Conservation (phyloP, 2,797 vertebrate species). For the Sciurus carolinensis region DNA sequence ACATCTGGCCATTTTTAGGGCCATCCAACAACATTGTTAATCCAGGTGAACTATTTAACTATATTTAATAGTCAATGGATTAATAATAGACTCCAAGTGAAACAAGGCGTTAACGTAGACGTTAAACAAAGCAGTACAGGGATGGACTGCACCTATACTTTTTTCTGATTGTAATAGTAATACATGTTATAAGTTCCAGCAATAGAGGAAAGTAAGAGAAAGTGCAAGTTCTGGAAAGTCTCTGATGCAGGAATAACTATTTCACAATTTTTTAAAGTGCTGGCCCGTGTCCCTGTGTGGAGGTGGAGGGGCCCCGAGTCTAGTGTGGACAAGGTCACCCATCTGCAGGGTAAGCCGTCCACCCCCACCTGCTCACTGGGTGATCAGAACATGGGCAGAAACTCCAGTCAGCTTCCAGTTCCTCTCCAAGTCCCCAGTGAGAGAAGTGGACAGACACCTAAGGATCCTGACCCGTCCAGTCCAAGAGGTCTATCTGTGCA, state of each 20-base stretch:
- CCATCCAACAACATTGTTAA: slow-evolving; percentile 85
- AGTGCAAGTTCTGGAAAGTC: not conserved
- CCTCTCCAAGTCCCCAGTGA: not conserved
- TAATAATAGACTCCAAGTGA: slow-evolving; percentile 90
- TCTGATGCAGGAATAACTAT: not conserved
- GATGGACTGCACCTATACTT: slow-evolving; percentile 72
- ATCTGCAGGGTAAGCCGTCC: not conserved
- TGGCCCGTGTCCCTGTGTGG: not conserved
- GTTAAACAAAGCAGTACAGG: slow-evolving; percentile 90
- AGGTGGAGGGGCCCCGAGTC: not conserved
- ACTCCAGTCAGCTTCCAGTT: not conserved
- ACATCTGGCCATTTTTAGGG: slow-evolving; percentile 87
- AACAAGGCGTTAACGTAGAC: slow-evolving; percentile 90
- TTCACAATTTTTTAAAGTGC: not conserved
- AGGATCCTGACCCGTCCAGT: not conserved
- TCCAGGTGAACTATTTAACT: slow-evolving; percentile 88
- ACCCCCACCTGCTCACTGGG: not conserved
- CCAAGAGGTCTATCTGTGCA: not conserved
- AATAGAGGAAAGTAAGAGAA: not conserved
- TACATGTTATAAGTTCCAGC: not conserved
- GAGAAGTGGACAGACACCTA: not conserved
- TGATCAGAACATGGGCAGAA: not conserved
- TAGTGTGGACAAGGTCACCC: not conserved
- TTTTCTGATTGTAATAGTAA: not conserved
- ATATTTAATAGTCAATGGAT: slow-evolving; percentile 87